phyloP scores from a whole-genome alignment of 2,113 vertebrate species.

The Anolis carolinensis region DNA sequence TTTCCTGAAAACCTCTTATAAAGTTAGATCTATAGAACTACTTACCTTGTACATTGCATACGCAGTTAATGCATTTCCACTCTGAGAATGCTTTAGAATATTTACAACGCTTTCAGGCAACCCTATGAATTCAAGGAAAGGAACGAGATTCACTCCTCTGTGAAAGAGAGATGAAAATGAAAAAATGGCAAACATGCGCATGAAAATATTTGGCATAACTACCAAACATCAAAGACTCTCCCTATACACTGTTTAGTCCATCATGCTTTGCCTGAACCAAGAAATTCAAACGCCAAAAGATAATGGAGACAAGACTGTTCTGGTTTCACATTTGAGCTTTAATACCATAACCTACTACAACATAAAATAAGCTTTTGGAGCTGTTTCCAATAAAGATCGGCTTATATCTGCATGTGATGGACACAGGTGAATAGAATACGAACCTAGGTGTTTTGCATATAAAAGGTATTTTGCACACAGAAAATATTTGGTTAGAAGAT shows the following conservation, averaged over 20 bases:
- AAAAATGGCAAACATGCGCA: background rate
- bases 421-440: background rate
- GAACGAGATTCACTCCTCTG: slow-evolving; percentile 91
- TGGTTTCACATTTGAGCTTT: background rate
- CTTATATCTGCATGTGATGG: background rate
- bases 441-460: background rate
- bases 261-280: background rate
- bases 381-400: background rate
- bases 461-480: background rate
- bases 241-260: background rate
- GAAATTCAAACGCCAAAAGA: background rate
- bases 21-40: background rate
- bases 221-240: background rate
- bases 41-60: slow-evolving; percentile 97
- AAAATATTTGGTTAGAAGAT: background rate
- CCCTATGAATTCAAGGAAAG: slow-evolving; percentile 87
- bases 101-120: slow-evolving; percentile 84
- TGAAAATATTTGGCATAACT: background rate
- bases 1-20: background rate
- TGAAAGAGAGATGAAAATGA: slow-evolving; percentile 47
- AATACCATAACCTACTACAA: background rate
- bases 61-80: slow-evolving; percentile 89
- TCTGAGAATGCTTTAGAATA: slow-evolving; percentile 88
- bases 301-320: background rate
- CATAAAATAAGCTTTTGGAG: background rate